Conservation (phyloP, 2,797 vertebrate species). For the Alosa sapidissima region DNA sequence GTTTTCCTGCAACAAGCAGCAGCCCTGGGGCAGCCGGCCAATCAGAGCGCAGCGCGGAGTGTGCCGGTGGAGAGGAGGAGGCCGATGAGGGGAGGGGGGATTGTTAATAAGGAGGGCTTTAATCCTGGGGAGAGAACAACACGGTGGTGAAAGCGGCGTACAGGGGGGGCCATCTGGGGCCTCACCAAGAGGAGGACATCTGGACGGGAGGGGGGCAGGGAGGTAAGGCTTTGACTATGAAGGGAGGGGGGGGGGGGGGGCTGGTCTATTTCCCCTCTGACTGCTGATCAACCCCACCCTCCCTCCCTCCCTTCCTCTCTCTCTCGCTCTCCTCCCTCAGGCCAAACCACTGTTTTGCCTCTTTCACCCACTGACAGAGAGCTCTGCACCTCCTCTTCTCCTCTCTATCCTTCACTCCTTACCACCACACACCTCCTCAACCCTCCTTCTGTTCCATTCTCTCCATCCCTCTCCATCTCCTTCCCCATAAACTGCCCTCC, state of each 20-base stretch:
- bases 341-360: neutral
- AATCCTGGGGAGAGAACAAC: constrained; percentile 69
- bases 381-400: neutral
- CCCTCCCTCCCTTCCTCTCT: constrained; percentile 11
- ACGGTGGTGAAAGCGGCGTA: constrained; percentile 46
- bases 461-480: constrained; percentile 8
- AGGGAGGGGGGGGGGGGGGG: neutral
- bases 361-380: neutral
- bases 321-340: neutral
- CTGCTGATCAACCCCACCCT: neutral
- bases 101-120: constrained; percentile 69
- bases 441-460: constrained; percentile 42
- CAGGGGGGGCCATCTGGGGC: constrained; percentile 68
- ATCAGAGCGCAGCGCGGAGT: constrained; percentile 55
- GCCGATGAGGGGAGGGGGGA: constrained; percentile 45
- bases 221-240: constrained; percentile 57
- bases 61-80: constrained; percentile 26
- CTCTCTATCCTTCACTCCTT: neutral
- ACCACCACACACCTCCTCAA: neutral
- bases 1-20: constrained; percentile 51
- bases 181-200: constrained; percentile 63
- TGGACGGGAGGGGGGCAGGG: constrained; percentile 52
- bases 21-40: constrained; percentile 62
- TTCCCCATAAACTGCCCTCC: constrained; percentile 35
- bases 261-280: constrained; percentile 18